These are phyloP conservation scores for Dromas ardeola DNA, from an alignment of 2,113 vertebrate genomes.

Conservation along the genomic window DNA sequence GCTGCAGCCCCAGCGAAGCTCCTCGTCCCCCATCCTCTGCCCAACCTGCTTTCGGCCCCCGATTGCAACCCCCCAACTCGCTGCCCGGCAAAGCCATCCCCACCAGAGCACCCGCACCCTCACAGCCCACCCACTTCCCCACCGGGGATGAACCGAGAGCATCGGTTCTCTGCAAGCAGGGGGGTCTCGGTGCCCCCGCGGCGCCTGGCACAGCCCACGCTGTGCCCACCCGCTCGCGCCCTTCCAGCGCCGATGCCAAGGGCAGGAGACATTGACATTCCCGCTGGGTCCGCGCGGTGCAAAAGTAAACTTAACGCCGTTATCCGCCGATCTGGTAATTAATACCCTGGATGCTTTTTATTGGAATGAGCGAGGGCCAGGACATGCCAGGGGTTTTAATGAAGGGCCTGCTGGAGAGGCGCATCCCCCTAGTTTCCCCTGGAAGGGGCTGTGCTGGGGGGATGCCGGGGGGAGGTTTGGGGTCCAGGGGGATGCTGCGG, in stretches of 20 bases:
- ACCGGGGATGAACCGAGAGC: fast-evolving
- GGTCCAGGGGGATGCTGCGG: fast-evolving
- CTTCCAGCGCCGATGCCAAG: not conserved
- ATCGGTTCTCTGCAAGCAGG: fast-evolving
- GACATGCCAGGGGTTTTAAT: constrained; percentile 6
- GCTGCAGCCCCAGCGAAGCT: not conserved
- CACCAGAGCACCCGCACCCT: fast-evolving
- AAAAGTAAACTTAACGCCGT: not conserved
- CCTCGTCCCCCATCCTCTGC: not conserved
- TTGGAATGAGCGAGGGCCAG: not conserved
- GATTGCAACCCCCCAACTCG: fast-evolving
- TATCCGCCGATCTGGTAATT: constrained; percentile 24
- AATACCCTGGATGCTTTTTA: constrained; percentile 14
- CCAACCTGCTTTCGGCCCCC: not conserved
- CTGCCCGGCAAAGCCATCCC: not conserved
- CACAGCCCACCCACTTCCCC: fast-evolving
- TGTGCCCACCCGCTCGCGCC: fast-evolving
- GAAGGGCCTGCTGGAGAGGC: not conserved
- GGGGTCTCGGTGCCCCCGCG: fast-evolving
- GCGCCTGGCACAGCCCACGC: not conserved
- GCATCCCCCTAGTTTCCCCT: not conserved
- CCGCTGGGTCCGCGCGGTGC: fast-evolving
- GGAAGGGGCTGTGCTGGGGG: not conserved
- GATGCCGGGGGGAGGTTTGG: not conserved
- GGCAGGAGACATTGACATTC: constrained; percentile 13